These are phyloP conservation scores for Ciconia boyciana DNA, from an alignment of 2,113 vertebrate genomes.

Conservation along the genomic window DNA sequence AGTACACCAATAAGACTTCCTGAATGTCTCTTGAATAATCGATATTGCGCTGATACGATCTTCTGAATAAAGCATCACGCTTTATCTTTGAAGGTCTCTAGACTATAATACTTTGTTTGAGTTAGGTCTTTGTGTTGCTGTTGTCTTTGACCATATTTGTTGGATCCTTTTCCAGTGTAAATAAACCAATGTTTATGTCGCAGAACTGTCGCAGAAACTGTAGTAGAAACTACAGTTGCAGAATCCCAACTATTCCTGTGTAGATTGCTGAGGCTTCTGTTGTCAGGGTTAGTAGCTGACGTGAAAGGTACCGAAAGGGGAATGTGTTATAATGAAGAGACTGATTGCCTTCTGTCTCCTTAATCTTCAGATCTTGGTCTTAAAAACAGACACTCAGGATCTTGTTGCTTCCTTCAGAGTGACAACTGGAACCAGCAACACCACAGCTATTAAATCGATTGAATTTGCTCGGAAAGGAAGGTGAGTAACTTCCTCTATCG, in stretches of 20 bases:
- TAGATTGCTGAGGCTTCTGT: background rate
- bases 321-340: background rate
- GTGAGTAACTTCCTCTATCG: conserved; percentile 60
- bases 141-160: background rate
- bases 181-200: background rate
- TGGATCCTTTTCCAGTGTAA: background rate
- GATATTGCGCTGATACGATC: rapidly evolving
- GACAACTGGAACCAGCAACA: conserved; percentile 98
- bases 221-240: background rate
- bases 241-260: background rate
- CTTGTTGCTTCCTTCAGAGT: conserved; percentile 97
- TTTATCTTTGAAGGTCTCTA: background rate
- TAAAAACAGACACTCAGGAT: conserved; percentile 95
- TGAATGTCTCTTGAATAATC: background rate
- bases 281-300: background rate
- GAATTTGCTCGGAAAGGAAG: conserved; percentile 98
- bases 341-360: conserved; percentile 21
- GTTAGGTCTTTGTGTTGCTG: background rate
- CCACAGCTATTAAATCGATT: conserved; percentile 98
- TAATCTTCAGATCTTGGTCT: conserved; percentile 88
- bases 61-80: background rate
- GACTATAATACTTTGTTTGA: background rate
- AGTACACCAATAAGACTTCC: background rate
- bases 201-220: background rate
- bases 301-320: background rate